These are phyloP conservation scores for Tauraco erythrolophus DNA, from an alignment of 2,113 vertebrate species.

Conservation along the genomic window DNA sequence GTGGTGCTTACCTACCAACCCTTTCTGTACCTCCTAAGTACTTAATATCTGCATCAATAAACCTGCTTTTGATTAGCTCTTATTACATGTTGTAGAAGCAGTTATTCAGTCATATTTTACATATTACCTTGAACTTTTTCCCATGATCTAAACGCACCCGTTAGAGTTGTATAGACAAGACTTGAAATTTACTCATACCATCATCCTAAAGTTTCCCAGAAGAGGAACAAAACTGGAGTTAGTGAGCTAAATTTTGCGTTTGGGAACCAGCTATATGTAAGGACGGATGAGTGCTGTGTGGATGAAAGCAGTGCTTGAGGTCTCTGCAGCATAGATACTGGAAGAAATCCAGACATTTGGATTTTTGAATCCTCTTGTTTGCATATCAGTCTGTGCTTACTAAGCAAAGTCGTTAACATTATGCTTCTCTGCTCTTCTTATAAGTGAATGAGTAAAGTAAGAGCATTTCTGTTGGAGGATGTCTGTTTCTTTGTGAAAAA, in stretches of 20 bases:
- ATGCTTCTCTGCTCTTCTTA: background rate
- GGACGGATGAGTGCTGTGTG: background rate
- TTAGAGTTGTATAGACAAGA: background rate
- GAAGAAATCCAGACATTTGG: background rate
- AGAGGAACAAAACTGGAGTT: background rate
- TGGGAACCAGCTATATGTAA: background rate
- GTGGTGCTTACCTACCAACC: background rate
- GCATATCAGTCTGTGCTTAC: background rate
- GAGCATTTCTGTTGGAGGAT: background rate
- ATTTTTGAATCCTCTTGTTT: background rate
- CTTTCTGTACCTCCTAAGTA: background rate
- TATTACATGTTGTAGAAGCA: background rate
- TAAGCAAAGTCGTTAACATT: background rate
- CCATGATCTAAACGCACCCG: background rate
- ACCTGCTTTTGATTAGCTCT: background rate
- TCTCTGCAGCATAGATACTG: background rate
- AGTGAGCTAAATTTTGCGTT: background rate
- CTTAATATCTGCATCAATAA: background rate
- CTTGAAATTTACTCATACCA: background rate
- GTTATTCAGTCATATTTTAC: background rate
- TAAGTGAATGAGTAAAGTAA: background rate
- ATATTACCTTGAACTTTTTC: background rate
- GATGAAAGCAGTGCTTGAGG: background rate
- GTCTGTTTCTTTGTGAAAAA: background rate
- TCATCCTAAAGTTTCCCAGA: background rate